These are phyloP conservation scores for Hipposideros armiger DNA, from an alignment of 2,113 vertebrate genomes.

Conservation along the genomic window DNA sequence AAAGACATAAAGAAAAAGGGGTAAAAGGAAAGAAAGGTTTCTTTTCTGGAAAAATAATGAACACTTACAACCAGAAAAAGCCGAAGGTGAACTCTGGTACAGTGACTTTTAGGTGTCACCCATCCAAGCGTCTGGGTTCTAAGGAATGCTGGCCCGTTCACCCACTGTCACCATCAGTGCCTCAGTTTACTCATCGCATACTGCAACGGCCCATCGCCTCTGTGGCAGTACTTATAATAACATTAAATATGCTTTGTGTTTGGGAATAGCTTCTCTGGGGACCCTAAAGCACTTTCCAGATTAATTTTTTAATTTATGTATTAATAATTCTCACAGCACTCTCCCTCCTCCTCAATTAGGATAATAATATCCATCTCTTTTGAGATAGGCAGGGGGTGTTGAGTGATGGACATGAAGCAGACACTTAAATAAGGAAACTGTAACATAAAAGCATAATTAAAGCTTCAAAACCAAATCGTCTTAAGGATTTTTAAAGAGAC, in stretches of 20 bases:
- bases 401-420: constrained; percentile 72
- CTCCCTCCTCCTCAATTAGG: constrained; percentile 73
- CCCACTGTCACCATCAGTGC: not conserved
- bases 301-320: constrained; percentile 84
- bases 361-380: constrained; percentile 78
- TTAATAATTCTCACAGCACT: constrained; percentile 83
- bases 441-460: constrained; percentile 79
- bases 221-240: constrained; percentile 27
- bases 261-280: constrained; percentile 68
- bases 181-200: constrained; percentile 67
- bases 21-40: not conserved
- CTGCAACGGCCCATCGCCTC: not conserved
- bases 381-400: constrained; percentile 75
- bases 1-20: not conserved
- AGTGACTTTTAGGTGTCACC: not conserved
- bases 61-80: not conserved
- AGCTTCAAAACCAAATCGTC: constrained; percentile 64
- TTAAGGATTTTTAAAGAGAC: constrained; percentile 52
- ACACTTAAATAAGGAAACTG: constrained; percentile 82
- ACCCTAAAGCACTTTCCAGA: constrained; percentile 71
- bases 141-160: too few relatives aligned
- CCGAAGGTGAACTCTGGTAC: too few relatives aligned
- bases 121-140: not conserved
- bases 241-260: constrained; percentile 72
- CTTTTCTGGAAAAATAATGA: constrained; percentile 24